Percentiles rank a stretch among this genome's conserved stretches.
Conservation (phyloP, 2,888 invertebrate genomes). For the Lycophotia porphyrea region DNA sequence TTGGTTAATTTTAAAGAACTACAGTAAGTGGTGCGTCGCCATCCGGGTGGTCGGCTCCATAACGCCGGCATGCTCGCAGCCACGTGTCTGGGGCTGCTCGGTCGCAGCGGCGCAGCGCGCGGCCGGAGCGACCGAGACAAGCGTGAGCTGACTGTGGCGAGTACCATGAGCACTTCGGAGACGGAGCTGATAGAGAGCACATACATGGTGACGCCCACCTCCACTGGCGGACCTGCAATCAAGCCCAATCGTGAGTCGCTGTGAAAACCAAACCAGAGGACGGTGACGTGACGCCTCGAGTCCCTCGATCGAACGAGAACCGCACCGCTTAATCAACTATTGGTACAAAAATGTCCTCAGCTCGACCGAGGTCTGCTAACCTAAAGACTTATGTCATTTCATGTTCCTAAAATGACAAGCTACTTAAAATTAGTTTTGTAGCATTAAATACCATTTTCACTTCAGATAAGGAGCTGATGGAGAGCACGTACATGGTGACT, state of each 20-base stretch:
- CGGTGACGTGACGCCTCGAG: conserved; percentile 73
- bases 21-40: conserved; percentile 70
- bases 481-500: conserved; percentile 95
- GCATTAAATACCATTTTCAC: conserved; percentile 93
- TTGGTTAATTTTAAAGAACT: conserved; percentile 6
- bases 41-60: conserved; percentile 74
- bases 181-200: conserved; percentile 99
- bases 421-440: conserved; percentile 79
- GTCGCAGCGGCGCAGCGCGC: conserved; percentile 82
- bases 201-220: conserved; percentile 99
- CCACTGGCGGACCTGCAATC: conserved; percentile 98
- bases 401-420: conserved; percentile 74
- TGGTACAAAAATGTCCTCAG: conserved; percentile 58
- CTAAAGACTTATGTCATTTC: conserved; percentile 68
- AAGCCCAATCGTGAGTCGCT: conserved; percentile 88
- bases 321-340: conserved; percentile 21
- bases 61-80: conserved; percentile 87
- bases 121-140: conserved; percentile 85
- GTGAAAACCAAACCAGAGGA: conserved; percentile 88
- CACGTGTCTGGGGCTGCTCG: conserved; percentile 90
- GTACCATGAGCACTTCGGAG: conserved; percentile 99
- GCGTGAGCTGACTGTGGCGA: conserved; percentile 88
- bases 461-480: conserved; percentile 95
- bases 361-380: conserved; percentile 77
- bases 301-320: conserved; percentile 75